Conservation (phyloP, 2,888 invertebrate genomes). For the Plagodis dolabraria region DNA sequence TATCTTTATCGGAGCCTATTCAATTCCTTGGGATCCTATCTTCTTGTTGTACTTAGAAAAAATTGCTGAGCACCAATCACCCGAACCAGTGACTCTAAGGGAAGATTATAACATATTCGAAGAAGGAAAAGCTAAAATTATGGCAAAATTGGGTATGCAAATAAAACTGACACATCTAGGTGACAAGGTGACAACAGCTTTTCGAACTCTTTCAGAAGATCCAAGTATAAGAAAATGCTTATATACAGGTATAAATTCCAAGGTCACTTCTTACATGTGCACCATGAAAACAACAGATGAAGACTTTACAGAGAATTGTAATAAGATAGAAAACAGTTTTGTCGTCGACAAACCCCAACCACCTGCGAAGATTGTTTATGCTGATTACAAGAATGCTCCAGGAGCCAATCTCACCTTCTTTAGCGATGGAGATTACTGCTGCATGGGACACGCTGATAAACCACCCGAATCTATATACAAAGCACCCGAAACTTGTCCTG, state of each 20-base stretch:
- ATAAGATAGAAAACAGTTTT: constrained; percentile 64
- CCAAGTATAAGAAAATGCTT: constrained; percentile 65
- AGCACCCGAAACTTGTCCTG: constrained; percentile 70
- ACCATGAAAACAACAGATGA: constrained; percentile 75
- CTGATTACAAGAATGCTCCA: constrained; percentile 73
- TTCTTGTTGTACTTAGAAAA: constrained; percentile 62
- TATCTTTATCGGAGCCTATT: constrained; percentile 62
- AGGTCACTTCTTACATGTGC: constrained; percentile 74
- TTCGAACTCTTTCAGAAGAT: constrained; percentile 75
- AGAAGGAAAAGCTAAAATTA: constrained; percentile 70
- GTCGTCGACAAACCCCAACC: constrained; percentile 54
- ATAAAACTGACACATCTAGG: constrained; percentile 67
- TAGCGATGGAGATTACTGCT: constrained; percentile 71
- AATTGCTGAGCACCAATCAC: constrained; percentile 53
- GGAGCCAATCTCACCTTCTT: constrained; percentile 70
- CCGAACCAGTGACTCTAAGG: constrained; percentile 58
- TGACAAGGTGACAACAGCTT: constrained; percentile 68
- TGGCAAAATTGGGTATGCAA: constrained; percentile 72
- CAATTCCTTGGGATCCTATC: constrained; percentile 69
- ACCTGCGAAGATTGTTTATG: constrained; percentile 51
- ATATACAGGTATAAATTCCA: constrained; percentile 76
- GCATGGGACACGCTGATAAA: constrained; percentile 69
- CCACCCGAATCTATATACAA: constrained; percentile 70
- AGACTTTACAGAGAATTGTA: constrained; percentile 63
- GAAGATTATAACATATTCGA: constrained; percentile 77